A percentile compares a stretch with the other conserved stretches of the same genome.
phyloP scores from a whole-genome alignment of 2,113 vertebrate species.

The Nansenia antarctica region DNA sequence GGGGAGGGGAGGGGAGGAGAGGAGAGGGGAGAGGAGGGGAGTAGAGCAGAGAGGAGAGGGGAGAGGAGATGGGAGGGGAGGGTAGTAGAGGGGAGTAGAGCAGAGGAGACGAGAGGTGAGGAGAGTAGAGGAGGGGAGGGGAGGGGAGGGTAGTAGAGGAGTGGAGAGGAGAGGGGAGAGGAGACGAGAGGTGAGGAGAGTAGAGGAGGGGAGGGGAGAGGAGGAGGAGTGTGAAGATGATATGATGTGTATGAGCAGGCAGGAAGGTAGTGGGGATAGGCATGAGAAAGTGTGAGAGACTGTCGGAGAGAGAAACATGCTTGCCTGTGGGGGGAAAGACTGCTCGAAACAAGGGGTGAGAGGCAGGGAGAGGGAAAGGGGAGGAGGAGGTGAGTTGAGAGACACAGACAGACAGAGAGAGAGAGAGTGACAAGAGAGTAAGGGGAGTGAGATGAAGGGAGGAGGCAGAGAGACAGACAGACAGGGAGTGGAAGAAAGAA shows the following conservation, averaged over 20 bases:
- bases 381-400: slow-evolving; percentile 40
- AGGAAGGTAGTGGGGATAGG: too few relatives aligned
- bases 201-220: slow-evolving; percentile 39
- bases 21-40: slow-evolving; percentile 38
- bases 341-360: too few relatives aligned
- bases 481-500: slow-evolving; percentile 5
- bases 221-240: too few relatives aligned
- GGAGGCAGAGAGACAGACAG: not conserved
- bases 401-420: slow-evolving; percentile 5
- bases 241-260: too few relatives aligned
- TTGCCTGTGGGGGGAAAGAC: too few relatives aligned
- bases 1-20: slow-evolving; percentile 33
- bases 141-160: not conserved
- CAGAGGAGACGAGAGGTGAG: not conserved
- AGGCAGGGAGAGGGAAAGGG: slow-evolving; percentile 38
- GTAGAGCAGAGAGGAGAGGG: slow-evolving; percentile 2
- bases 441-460: not conserved
- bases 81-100: not conserved
- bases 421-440: slow-evolving; percentile 7
- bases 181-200: slow-evolving; percentile 36
- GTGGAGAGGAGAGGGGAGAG: not conserved
- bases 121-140: not conserved
- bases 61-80: not conserved
- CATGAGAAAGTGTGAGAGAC: too few relatives aligned
- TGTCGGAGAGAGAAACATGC: too few relatives aligned